phyloP scores from a whole-genome alignment of 1,140 invertebrate genomes.

The Rhagoletis pomonella region DNA sequence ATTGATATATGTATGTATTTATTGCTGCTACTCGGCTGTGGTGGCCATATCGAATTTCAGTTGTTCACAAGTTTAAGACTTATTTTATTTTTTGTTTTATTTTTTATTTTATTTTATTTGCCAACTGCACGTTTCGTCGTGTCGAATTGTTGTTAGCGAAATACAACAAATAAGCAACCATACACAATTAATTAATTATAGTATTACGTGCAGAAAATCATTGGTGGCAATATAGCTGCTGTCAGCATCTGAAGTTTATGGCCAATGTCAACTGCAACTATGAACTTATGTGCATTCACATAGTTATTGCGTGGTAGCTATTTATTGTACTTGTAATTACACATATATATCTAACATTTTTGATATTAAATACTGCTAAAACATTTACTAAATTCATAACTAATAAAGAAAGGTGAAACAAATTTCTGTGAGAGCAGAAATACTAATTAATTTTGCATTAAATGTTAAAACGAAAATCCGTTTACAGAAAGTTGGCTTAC shows the following conservation, averaged over 20 bases:
- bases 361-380: too few species aligned
- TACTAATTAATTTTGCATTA: too few species aligned
- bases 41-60: not conserved
- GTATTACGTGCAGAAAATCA: not conserved
- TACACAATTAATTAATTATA: conserved; percentile 7
- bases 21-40: not conserved
- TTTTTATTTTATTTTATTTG: not conserved
- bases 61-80: conserved; percentile 11
- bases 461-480: too few species aligned
- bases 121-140: not conserved
- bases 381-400: too few species aligned
- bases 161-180: not conserved
- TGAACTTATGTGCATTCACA: too few species aligned
- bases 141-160: not conserved
- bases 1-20: not conserved
- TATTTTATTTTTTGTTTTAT: not conserved
- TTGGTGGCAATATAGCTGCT: not conserved
- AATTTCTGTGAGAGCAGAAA: too few species aligned
- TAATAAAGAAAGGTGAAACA: too few species aligned
- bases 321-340: not conserved
- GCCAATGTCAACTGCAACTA: not conserved
- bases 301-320: not conserved
- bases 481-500: too few species aligned
- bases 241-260: conserved; percentile 37
- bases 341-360: too few species aligned